Conservation (phyloP, 2,797 vertebrate genomes). For the Silurus lanzhouensis region DNA sequence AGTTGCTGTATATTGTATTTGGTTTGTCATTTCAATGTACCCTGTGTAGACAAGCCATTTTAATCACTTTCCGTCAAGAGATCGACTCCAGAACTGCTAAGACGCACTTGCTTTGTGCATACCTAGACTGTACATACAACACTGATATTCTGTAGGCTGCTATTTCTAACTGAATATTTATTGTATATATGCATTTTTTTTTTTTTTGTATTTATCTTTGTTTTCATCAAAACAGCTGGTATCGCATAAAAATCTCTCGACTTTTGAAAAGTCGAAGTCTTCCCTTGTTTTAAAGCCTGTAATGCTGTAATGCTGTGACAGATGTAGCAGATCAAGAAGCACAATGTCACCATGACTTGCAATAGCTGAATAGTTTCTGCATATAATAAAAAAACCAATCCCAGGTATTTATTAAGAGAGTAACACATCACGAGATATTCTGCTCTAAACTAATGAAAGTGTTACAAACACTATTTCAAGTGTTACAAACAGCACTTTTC, state of each 20-base stretch:
- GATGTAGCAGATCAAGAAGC: slow-evolving; percentile 69
- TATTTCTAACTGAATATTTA: slow-evolving; percentile 84
- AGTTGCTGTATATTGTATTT: slow-evolving; percentile 47
- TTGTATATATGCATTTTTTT: slow-evolving; percentile 80
- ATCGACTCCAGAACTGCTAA: slow-evolving; percentile 72
- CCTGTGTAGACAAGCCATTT: slow-evolving; percentile 46
- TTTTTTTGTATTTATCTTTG: slow-evolving; percentile 70
- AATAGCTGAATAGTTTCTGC: slow-evolving; percentile 64
- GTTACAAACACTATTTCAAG: slow-evolving; percentile 28
- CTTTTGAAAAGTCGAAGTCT: slow-evolving; percentile 56
- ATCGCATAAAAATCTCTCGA: slow-evolving; percentile 59
- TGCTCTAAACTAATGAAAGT: slow-evolving; percentile 52
- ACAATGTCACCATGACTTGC: slow-evolving; percentile 54
- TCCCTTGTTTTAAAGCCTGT: slow-evolving; percentile 57
- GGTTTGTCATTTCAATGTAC: slow-evolving; percentile 42
- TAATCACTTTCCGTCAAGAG: slow-evolving; percentile 62
- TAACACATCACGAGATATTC: slow-evolving; percentile 59
- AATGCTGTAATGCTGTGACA: slow-evolving; percentile 25
- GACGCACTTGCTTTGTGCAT: slow-evolving; percentile 82
- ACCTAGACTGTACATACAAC: slow-evolving; percentile 76
- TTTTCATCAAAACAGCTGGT: slow-evolving; percentile 59
- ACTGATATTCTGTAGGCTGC: slow-evolving; percentile 82
- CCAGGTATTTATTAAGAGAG: slow-evolving; percentile 73
- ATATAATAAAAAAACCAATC: slow-evolving; percentile 63
- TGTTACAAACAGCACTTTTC: slow-evolving; percentile 13